Evolutionary conservation across 2,797 vertebrate genomes (phyloP).

Genomic region (Sebastiscus tertius): DNA sequence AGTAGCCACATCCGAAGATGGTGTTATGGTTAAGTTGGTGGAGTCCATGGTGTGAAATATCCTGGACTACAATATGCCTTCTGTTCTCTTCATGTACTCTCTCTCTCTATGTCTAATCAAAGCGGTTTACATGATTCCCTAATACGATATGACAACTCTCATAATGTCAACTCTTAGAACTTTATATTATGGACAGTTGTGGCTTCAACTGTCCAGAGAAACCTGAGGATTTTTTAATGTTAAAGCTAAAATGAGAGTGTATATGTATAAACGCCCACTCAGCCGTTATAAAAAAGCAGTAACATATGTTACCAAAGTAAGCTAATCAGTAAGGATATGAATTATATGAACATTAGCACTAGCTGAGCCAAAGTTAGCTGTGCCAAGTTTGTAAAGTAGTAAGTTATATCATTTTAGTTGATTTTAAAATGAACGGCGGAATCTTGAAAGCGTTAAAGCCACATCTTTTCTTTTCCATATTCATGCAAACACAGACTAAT

Average conservation of each 20-base stretch:
- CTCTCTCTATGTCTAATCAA: not conserved
- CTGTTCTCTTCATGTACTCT: not conserved
- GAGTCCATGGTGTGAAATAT: constrained; percentile 11
- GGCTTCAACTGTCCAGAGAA: not conserved
- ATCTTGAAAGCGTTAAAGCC: not conserved
- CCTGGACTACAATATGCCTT: not conserved
- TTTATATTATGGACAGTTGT: not conserved
- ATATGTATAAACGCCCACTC: no score
- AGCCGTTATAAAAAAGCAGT: no score
- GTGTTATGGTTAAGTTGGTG: not conserved
- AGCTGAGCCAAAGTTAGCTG: no score
- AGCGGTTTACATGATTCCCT: not conserved
- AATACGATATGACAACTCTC: not conserved
- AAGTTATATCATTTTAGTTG: no score
- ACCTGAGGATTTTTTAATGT: not conserved
- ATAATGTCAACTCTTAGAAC: not conserved
- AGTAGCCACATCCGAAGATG: constrained; percentile 25
- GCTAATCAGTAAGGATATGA: no score
- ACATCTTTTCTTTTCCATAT: constrained; percentile 5
- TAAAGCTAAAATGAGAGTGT: not conserved
- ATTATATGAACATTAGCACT: no score
- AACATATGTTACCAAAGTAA: no score
- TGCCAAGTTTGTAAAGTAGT: no score
- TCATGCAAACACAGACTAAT: not conserved
- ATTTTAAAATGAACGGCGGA: not conserved